Percentiles rank a stretch among this genome's conserved stretches.
These are phyloP conservation scores for Piprites chloris DNA, from an alignment of 2,113 vertebrate species.

Conservation along the genomic window DNA sequence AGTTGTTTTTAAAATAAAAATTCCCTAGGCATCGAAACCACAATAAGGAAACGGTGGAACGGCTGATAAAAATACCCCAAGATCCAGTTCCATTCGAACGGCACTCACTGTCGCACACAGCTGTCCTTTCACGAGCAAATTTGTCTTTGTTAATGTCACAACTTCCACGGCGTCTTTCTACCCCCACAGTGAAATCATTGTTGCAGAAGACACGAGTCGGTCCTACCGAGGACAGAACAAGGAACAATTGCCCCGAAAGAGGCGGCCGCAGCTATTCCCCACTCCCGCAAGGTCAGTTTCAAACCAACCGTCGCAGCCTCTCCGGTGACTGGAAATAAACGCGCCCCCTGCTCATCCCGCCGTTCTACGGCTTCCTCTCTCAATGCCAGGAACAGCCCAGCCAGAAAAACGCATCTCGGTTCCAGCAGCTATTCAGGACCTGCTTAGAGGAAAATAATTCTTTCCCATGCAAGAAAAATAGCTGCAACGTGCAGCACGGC, in stretches of 20 bases:
- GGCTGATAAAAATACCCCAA: slow-evolving; percentile 13
- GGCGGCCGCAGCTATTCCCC: slow-evolving; percentile 41
- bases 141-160: slow-evolving; percentile 54
- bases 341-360: slow-evolving; percentile 49
- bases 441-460: slow-evolving; percentile 42
- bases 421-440: slow-evolving; percentile 51
- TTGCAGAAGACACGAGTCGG: slow-evolving; percentile 42
- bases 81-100: not conserved
- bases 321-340: slow-evolving; percentile 47
- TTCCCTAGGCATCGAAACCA: not conserved
- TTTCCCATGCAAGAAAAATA: slow-evolving; percentile 54
- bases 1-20: not conserved
- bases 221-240: slow-evolving; percentile 46
- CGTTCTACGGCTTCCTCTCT: slow-evolving; percentile 42
- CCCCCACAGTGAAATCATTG: slow-evolving; percentile 59
- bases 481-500: slow-evolving; percentile 68
- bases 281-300: slow-evolving; percentile 72
- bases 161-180: slow-evolving; percentile 53
- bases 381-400: not conserved
- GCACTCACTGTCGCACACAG: not conserved
- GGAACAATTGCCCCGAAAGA: slow-evolving; percentile 62
- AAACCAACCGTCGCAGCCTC: slow-evolving; percentile 32
- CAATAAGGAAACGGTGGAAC: not conserved
- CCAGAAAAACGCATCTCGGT: slow-evolving; percentile 13
- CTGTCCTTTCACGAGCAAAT: slow-evolving; percentile 36